Base-by-base conservation (phyloP, 2,888 invertebrate species). In the Tenthredo livida region DNA sequence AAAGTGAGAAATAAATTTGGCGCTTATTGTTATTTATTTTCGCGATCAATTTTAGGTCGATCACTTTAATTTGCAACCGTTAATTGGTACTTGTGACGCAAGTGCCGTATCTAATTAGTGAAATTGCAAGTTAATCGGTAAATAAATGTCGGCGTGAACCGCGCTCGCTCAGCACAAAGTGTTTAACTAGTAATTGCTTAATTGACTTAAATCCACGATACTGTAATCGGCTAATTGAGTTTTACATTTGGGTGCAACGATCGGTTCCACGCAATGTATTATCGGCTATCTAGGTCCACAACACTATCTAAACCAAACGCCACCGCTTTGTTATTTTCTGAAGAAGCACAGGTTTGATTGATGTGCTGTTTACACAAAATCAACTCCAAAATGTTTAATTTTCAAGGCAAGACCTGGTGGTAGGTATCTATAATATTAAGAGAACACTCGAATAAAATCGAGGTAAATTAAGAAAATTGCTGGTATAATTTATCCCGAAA, bases 101-200 rank as follows among this genome's bases (percentile, higher is more conserved):
- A 15, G 33, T 9, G 33, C 78, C 78, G 78, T 58, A 21, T 78
- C 54, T 78, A 58, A 78, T 78, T 58, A 78, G n/a, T n/a, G 78
- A 47, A 50, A 75, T 47, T 75, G 47, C n/a, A n/a, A 70, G 43
- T 21, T 21, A 78, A 78, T 29, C 4, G 58, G n/a, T 54, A 33
- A 78, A 78, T 54, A 78, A 78, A 78, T 78, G 17, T 78, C n/a
- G 10, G 54, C 58, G 75, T 25, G 25, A 47, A 58, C n/a, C 10
- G n/a, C 58, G 54, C 58, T 33, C 29, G 58, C 17, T 78, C 37
- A 58, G 54, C 37, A 54, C 12, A 47, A 47, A 54, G 78, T 78
- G 54, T 78, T 78, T 15, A 37, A 61, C 75, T 17, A 47, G 54
- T 78, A 78, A 78, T 78, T 78, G 78, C 78, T 17, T 37, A 54